Conservation (phyloP, 2,888 invertebrate genomes). For the Anoplius nigerrimus region DNA sequence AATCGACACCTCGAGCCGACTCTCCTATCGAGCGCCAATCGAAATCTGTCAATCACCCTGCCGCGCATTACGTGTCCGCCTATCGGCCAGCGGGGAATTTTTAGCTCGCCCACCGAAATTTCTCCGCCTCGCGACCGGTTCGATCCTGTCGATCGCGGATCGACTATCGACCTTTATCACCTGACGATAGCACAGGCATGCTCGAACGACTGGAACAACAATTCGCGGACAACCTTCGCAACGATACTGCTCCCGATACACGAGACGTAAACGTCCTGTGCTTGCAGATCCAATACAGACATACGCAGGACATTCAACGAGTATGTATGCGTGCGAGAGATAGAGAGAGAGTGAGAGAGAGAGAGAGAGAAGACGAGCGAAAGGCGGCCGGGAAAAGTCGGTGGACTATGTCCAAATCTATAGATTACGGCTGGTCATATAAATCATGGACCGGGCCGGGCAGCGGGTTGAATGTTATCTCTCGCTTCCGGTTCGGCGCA, state of each 20-base stretch:
- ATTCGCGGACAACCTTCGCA: no score
- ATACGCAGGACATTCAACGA: no score
- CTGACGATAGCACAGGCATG: conserved; percentile 10
- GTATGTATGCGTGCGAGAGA: no score
- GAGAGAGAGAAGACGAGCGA: background rate
- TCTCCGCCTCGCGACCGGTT: conserved; percentile 2
- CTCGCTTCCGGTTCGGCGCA: conserved; percentile 70
- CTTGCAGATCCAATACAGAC: no score
- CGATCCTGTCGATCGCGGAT: background rate
- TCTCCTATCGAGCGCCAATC: conserved; percentile 26
- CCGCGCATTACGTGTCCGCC: conserved; percentile 13
- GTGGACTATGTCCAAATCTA: conserved; percentile 67
- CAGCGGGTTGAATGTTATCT: conserved; percentile 71
- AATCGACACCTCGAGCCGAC: no score
- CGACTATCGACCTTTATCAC: conserved; percentile 24
- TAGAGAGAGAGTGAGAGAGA: background rate
- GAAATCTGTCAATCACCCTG: conserved; percentile 20
- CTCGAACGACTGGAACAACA: background rate
- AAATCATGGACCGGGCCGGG: conserved; percentile 60
- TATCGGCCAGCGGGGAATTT: conserved; percentile 25
- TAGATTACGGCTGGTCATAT: conserved; percentile 68
- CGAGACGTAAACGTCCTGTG: no score
- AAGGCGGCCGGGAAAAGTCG: conserved; percentile 41
- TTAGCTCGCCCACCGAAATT: conserved; percentile 15
- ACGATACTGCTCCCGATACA: no score